Evolutionary conservation across 2,797 vertebrate genomes (phyloP).

Genomic region (Halcyon smyrnensis): DNA sequence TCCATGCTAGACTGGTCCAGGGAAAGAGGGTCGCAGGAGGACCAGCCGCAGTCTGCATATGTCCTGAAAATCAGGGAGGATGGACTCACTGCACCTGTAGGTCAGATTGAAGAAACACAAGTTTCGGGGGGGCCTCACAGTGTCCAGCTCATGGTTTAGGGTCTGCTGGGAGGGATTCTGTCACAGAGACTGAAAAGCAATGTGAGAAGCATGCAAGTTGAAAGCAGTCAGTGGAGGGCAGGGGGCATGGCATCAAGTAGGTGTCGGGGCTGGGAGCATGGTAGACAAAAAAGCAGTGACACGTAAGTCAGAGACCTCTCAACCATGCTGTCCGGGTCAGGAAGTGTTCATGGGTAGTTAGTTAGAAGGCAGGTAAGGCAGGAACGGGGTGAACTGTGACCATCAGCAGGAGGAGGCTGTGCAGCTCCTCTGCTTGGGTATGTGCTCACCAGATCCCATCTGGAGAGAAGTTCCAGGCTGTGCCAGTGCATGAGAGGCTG

Average conservation of each 20-base stretch:
- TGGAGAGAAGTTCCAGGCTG: background rate
- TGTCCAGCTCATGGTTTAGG: background rate
- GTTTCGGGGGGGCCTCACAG: background rate
- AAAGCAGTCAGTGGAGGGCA: background rate
- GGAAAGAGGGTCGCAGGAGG: background rate
- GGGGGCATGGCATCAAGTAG: background rate
- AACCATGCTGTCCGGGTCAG: fast-evolving
- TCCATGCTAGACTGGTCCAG: background rate
- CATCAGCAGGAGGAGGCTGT: background rate
- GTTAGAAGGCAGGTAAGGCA: background rate
- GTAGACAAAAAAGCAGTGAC: background rate
- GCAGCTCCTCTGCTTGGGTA: background rate
- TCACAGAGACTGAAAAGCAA: background rate
- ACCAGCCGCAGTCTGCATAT: fast-evolving
- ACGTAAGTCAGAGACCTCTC: background rate
- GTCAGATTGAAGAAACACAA: background rate
- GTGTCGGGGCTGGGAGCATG: fast-evolving
- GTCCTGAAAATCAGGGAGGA: background rate
- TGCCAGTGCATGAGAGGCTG: background rate
- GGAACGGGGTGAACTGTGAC: background rate
- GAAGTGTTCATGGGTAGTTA: background rate
- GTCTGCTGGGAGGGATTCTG: background rate
- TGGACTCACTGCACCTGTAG: background rate
- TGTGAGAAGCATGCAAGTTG: fast-evolving
- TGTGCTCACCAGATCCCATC: background rate